phyloP scores from a whole-genome alignment of 23 tunicate species.

The Ciona savignyi region DNA sequence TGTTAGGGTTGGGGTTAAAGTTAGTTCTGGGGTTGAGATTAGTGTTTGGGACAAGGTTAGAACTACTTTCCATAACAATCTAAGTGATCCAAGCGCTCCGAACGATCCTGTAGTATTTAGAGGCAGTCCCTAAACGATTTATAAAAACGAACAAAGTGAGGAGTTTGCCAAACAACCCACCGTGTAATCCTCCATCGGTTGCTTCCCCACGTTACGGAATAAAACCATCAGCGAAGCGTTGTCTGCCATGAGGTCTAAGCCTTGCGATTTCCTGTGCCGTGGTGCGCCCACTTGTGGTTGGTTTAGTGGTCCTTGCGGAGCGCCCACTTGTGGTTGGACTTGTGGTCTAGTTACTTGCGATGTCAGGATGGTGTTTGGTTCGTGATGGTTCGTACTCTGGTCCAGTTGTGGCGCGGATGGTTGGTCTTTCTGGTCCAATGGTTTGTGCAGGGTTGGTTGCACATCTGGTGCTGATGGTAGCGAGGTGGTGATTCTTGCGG shows the following conservation, averaged over 20 bases:
- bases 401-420: background rate
- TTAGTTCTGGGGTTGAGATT: too few species aligned
- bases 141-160: too few species aligned
- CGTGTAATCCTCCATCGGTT: slow-evolving; percentile 33
- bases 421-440: background rate
- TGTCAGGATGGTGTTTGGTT: background rate
- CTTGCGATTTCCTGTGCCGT: slow-evolving; percentile 28
- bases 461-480: too few species aligned
- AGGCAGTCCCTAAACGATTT: too few species aligned
- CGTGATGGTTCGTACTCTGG: slow-evolving; percentile 2
- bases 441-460: too few species aligned
- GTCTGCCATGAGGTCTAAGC: slow-evolving; percentile 84
- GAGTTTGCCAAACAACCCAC: too few species aligned
- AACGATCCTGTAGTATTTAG: too few species aligned
- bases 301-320: background rate
- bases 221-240: slow-evolving; percentile 76
- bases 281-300: background rate
- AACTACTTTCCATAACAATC: too few species aligned
- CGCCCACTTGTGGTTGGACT: background rate
- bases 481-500: too few species aligned
- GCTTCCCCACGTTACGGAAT: slow-evolving; percentile 62
- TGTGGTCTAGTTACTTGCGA: background rate
- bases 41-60: too few species aligned
- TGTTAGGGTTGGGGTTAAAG: too few species aligned
- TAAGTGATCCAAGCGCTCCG: too few species aligned